phyloP scores from a whole-genome alignment of 2,113 vertebrate genomes.

The Elephantulus edwardii region DNA sequence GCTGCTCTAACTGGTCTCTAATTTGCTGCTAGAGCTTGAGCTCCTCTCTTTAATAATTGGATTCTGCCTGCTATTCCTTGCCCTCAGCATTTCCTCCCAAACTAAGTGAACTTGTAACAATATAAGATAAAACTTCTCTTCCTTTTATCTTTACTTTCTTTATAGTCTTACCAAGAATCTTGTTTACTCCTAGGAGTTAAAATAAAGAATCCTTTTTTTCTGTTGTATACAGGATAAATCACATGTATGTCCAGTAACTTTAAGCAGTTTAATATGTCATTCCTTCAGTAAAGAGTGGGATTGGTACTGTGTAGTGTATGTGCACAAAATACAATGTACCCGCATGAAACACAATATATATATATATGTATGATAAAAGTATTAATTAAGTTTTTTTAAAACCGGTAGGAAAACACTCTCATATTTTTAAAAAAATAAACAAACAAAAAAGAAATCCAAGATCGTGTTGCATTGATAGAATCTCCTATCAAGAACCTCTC shows the following conservation, averaged over 20 bases:
- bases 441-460: too few relatives aligned
- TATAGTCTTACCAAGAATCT: slow-evolving; percentile 61
- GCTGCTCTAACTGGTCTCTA: slow-evolving; percentile 58
- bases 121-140: slow-evolving; percentile 70
- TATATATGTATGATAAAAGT: too few relatives aligned
- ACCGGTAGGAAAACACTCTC: too few relatives aligned
- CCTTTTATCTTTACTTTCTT: slow-evolving; percentile 65
- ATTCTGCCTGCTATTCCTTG: slow-evolving; percentile 62
- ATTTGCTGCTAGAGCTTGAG: slow-evolving; percentile 57
- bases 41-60: slow-evolving; percentile 72
- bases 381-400: too few relatives aligned
- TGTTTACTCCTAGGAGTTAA: slow-evolving; percentile 47
- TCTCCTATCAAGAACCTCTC: too few relatives aligned
- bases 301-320: too few relatives aligned
- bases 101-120: slow-evolving; percentile 76
- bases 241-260: slow-evolving; percentile 35
- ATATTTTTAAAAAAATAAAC: too few relatives aligned
- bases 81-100: slow-evolving; percentile 68
- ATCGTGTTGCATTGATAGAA: too few relatives aligned
- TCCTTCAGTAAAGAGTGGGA: not conserved
- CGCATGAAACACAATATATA: too few relatives aligned
- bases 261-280: slow-evolving; percentile 26
- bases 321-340: too few relatives aligned
- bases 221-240: slow-evolving; percentile 54
- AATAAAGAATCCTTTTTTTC: slow-evolving; percentile 59